These are phyloP conservation scores for Nesoenas mayeri DNA, from an alignment of 2,113 vertebrate species.

Conservation along the genomic window DNA sequence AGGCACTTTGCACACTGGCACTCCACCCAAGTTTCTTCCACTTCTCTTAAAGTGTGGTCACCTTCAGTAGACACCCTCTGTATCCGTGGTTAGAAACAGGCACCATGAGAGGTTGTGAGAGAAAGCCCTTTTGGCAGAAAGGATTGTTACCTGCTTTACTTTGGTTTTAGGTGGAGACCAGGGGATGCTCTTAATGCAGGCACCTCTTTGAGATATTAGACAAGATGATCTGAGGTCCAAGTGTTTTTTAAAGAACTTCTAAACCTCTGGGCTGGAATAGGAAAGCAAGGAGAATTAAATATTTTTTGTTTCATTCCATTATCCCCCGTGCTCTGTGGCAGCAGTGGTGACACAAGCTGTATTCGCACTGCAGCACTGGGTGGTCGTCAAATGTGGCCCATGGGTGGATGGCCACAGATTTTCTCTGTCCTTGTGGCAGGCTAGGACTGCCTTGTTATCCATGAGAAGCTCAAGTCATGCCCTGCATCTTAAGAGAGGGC, in stretches of 20 bases:
- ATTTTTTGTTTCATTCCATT: neutral
- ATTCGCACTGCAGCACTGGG: neutral
- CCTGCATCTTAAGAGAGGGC: neutral
- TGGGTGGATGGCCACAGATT: neutral
- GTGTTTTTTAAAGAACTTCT: neutral
- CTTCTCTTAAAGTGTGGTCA: neutral
- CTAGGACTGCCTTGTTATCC: neutral
- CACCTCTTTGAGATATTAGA: neutral
- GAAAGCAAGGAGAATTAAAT: neutral
- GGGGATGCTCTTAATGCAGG: neutral
- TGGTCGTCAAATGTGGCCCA: neutral
- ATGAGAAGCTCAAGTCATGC: neutral
- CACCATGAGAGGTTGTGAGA: neutral
- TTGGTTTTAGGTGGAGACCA: neutral
- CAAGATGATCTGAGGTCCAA: neutral
- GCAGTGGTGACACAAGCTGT: neutral
- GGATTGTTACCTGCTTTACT: neutral
- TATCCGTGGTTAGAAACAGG: neutral
- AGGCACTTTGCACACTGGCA: neutral
- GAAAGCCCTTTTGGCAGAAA: neutral
- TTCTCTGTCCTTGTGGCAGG: neutral
- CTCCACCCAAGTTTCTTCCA: neutral
- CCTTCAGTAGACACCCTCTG: neutral
- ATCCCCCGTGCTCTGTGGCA: neutral
- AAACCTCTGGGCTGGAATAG: neutral